These are phyloP conservation scores for Trachythela sp. DNA, from an alignment of 64 coral and sea anemone genomes.

Conservation along the genomic window DNA sequence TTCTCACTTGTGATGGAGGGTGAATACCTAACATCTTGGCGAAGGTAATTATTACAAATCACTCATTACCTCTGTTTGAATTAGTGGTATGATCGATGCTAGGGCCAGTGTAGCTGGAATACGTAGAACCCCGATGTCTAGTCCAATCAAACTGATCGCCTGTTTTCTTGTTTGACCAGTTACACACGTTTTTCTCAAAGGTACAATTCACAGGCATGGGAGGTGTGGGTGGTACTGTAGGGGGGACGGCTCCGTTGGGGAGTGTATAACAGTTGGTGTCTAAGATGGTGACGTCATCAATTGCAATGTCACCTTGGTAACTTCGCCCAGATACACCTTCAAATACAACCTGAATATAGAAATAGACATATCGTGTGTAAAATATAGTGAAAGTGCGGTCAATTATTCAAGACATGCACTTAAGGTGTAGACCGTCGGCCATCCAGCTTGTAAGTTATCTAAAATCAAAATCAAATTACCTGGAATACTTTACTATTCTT, in stretches of 20 bases:
- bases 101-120: slow-evolving; percentile 52
- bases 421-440: too few species aligned
- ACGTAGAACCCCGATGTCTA: slow-evolving; percentile 44
- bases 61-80: not conserved
- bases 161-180: slow-evolving; percentile 40
- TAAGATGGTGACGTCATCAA: not conserved
- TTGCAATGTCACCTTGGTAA: not conserved
- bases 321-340: not conserved
- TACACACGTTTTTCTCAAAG: slow-evolving; percentile 33
- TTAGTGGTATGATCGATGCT: slow-evolving; percentile 55
- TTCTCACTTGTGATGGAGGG: too few species aligned
- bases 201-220: slow-evolving; percentile 20
- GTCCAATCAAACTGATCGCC: slow-evolving; percentile 69
- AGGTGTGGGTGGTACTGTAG: not conserved
- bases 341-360: not conserved
- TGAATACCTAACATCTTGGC: too few species aligned
- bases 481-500: not conserved
- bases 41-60: too few species aligned
- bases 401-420: too few species aligned
- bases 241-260: not conserved
- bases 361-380: not conserved
- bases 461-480: not conserved
- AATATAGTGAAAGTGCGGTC: too few species aligned
- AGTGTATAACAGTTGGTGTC: not conserved
- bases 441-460: too few species aligned